phyloP scores from a whole-genome alignment of 2,888 invertebrate species.

The Hirtodrosophila confusa region DNA sequence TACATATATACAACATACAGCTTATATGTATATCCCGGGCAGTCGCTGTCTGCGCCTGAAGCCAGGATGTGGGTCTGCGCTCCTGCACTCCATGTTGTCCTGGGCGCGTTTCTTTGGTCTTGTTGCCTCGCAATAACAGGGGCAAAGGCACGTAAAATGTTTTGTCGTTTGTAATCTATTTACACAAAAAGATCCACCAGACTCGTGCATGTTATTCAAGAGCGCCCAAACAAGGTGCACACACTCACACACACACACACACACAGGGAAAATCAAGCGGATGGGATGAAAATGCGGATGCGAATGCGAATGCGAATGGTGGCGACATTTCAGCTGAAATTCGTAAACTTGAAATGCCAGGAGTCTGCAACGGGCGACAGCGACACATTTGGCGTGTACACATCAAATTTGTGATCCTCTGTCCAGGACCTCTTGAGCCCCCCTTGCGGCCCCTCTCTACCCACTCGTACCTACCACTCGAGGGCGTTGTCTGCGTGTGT shows the following conservation, averaged over 20 bases:
- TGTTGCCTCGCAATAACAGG: constrained; percentile 5
- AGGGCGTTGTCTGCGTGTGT: constrained; percentile 17
- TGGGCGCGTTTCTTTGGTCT: constrained; percentile 4
- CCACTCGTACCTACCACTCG: not conserved
- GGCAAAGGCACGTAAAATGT: constrained; percentile 70
- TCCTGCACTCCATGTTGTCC: constrained; percentile 4
- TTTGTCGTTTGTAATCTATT: constrained; percentile 83
- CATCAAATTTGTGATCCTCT: constrained; percentile 2
- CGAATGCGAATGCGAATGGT: not conserved
- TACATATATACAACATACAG: not conserved
- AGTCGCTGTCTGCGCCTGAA: constrained; percentile 4
- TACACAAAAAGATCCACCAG: constrained; percentile 70
- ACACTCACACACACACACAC: constrained; percentile 7
- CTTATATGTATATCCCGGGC: constrained; percentile 3
- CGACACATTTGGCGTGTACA: constrained; percentile 25
- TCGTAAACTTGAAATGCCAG: constrained; percentile 14
- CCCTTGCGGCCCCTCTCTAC: not conserved
- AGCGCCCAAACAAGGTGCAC: constrained; percentile 46
- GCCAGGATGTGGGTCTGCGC: constrained; percentile 15
- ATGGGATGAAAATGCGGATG: no score
- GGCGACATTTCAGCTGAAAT: constrained; percentile 42
- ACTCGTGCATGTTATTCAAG: constrained; percentile 62
- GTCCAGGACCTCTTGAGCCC: not conserved
- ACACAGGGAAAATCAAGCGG: not conserved
- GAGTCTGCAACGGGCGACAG: constrained; percentile 17